These are phyloP conservation scores for Pica pica DNA, from an alignment of 2,113 vertebrate species.

Conservation along the genomic window DNA sequence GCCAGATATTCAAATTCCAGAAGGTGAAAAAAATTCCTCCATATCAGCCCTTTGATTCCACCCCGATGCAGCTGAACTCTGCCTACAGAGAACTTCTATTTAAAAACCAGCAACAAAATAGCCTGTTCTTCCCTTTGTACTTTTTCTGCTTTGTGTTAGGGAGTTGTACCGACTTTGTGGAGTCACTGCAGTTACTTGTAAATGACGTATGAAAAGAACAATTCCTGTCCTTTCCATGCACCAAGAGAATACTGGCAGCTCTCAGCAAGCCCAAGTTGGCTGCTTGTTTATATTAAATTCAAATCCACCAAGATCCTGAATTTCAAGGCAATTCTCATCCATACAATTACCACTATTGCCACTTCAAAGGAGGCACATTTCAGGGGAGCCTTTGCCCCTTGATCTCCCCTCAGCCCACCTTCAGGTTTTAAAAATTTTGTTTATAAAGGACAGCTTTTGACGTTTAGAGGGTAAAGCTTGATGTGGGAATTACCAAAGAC, in stretches of 20 bases:
- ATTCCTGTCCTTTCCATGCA: neutral
- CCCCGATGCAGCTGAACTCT: neutral
- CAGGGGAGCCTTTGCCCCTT: neutral
- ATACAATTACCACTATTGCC: neutral
- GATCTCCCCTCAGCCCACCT: neutral
- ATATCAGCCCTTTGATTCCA: neutral
- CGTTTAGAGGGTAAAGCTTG: neutral
- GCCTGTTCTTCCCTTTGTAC: constrained; percentile 31
- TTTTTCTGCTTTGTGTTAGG: constrained; percentile 1
- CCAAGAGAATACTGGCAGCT: neutral
- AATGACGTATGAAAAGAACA: constrained; percentile 50
- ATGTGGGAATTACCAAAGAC: neutral
- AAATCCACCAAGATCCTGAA: neutral
- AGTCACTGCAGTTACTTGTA: constrained; percentile 47
- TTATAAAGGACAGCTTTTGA: neutral
- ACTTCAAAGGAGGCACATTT: neutral
- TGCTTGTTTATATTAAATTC: neutral
- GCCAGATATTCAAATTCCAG: constrained; percentile 8
- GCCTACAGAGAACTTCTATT: constrained; percentile 32
- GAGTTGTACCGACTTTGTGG: constrained; percentile 12
- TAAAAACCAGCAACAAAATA: constrained; percentile 25
- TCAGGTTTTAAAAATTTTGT: neutral
- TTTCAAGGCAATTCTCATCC: neutral
- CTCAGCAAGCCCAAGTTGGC: neutral
- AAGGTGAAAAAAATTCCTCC: neutral